Evolutionary conservation across 1,140 invertebrate species (phyloP), one percentile per base, ranked within the genome.

Genomic region (Macrotrachela quadricornifera): DNA sequence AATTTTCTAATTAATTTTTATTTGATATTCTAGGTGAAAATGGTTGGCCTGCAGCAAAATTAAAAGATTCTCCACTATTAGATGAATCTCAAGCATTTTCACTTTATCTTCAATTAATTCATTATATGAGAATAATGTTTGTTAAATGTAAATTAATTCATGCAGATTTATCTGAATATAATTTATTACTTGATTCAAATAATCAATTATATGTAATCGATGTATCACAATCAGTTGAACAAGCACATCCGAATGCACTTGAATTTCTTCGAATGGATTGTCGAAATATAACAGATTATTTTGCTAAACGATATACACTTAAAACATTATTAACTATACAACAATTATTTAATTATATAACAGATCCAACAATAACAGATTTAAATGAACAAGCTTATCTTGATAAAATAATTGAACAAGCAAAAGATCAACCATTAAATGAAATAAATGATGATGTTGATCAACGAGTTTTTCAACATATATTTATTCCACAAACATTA

Each of bases 211-310:
- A 82, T 54, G 78, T 95, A 21, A 97, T 97, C 61, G 92, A 97
- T 73, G 92, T 97, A 0, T 94, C 88, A 1, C 92, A 97, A 67
- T 83, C 88, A 3, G 91, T 97, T 0, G 90, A 96, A 70, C 87
- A 94, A 65, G 87, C 96, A 67, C 88, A 96, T 77, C 87, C 87
- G 0, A 79, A 85, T 72, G 83, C 91, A 0, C 75, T 92, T 46
- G 82, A 91, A 55, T 97, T 97, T 67, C 73, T 97, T 17, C 73
- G 86, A 52, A 91, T 85, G 69, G 91, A 96, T 73, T 88, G 87
- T 63, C 82, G 79, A 40, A 96, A 96, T 69, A 80, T 95, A 11
- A 81, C 75, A 69, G 83, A 88, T 56, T 97, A 83, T 71, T 99
- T 97, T 67, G 77, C 78, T 50, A 88, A 85, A 61, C 79, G 80